Evolutionary conservation across 2,797 vertebrate genomes (phyloP), one percentile per base, ranked within the genome.

Genomic region (Girardinus metallicus): DNA sequence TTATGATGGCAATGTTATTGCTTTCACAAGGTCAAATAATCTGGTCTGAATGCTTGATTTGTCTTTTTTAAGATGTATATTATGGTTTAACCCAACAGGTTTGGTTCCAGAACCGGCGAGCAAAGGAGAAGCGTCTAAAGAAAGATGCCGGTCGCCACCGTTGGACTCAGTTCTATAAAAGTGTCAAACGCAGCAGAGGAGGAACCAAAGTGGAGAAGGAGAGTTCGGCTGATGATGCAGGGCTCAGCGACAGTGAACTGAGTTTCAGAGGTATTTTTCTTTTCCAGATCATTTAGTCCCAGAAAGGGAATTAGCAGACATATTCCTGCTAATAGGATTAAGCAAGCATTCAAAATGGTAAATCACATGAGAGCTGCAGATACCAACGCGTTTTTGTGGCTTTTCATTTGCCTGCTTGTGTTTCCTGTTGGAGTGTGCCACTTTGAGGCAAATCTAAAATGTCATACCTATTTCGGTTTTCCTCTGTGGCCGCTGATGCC

Each of bases 121-220:
- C 98, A 66, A 99, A 99, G 91, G 98, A 99, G 92, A 99, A 99
- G 85, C 95, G 98, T 0, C 90, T 99, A 91, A 99, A 99, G 95
- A 99, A 99, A 92, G 98, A 99, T 0, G 98, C 98, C 0, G 98
- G 98, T 4, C 96, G 98, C 31, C 98, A 99, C 57, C 97, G 98
- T 87, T 99, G 98, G 98, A 97, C 98, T 3, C 98, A 99, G 93
- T 98, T 99, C 92, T 99, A 99, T 83, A 99, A 99, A 94, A 99
- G 96, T 0, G 97, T 98, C 47, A 99, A 98, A 94, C 95, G 98
- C 83, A 98, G 89, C 92, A 95, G 98, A 4, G 97, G 97, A 4
- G 94, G 95, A 4, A 89, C 94, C 64, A 99, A 99, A 86, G 96
- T 96, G 75, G 98, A 98, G 91, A 99, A 99, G 89, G 98, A 99